A percentile compares a stretch with the other conserved stretches of the same genome.
Conservation (phyloP, 2,888 invertebrate species). For the Strigamia transsilvanica region DNA sequence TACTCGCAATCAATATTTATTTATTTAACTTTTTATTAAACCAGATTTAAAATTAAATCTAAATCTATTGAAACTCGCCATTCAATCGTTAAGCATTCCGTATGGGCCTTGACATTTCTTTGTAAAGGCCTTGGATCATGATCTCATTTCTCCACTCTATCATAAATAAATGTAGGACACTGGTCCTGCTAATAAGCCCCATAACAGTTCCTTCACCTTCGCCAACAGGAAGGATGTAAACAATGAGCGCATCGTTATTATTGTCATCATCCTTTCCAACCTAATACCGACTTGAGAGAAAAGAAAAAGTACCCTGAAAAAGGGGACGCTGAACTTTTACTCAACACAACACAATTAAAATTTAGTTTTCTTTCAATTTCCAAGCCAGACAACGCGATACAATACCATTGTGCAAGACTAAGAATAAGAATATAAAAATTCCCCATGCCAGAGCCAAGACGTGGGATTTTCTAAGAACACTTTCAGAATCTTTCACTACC, state of each 20-base stretch:
- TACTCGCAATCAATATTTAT: too few relatives aligned
- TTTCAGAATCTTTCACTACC: conserved; percentile 2
- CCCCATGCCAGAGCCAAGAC: neutral
- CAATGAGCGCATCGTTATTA: neutral
- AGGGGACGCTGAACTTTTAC: neutral
- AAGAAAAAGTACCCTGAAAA: conserved; percentile 1
- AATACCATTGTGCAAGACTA: neutral
- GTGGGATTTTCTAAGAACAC: neutral
- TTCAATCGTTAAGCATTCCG: neutral
- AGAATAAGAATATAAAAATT: too few relatives aligned
- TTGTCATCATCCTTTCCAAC: neutral
- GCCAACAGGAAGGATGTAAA: conserved; percentile 39
- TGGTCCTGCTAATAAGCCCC: conserved; percentile 42
- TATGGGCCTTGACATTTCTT: conserved; percentile 31
- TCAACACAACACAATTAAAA: neutral
- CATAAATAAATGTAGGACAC: conserved; percentile 42
- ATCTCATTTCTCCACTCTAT: conserved; percentile 44
- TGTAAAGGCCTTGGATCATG: conserved; percentile 36
- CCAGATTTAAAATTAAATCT: neutral
- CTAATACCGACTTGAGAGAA: neutral
- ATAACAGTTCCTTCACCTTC: conserved; percentile 41
- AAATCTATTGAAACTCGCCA: neutral
- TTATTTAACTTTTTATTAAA: neutral
- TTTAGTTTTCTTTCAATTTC: too few relatives aligned
- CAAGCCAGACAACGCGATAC: neutral